Evolutionary conservation across 2,888 invertebrate species (phyloP), one percentile per base, ranked within the genome.

Genomic region (Leptinotarsa rubiginosa): DNA sequence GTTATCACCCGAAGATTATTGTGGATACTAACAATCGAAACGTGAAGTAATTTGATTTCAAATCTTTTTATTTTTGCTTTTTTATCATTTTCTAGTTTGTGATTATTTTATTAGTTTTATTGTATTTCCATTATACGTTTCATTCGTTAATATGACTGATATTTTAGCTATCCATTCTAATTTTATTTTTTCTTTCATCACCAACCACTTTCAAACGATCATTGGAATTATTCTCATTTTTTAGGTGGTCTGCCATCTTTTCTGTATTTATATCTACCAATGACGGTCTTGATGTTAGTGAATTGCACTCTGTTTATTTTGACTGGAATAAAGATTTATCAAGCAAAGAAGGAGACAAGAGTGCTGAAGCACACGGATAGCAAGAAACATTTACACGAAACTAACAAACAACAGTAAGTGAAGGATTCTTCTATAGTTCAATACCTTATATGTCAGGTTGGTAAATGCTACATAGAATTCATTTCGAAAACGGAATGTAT

Each of bases 181-280:
- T 31, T 31, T 31, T 0, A 31, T 31, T 31, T 31, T 1, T 31
- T 7, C 7, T 31, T 31, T 31, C 31, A 31, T 31, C 31, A 31
- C 1, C 41, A 41, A 41, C 41, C 41, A 7, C 41, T 12, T 41
- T 41, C 41, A 41, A 41, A 41, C 0, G 1, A 41, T 41, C 41
- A 41, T 10, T 59, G 12, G 59, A 59, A 15, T 25, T 18, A 18
- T 22, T 31, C 52, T 56, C 72, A 74, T 54, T 78, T 80, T 82
- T 65, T 78, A 86, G 86, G 78, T 71, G 84, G 83, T 56, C 76
- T 85, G 62, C 90, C 92, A 10, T 90, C 90, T 77, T 85, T 92
- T 52, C 84, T 92, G n/a, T 95, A 94, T 85, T 94, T 95, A 88
- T 93, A 92, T 86, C 89, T 89, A 0, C 94, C 94, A 0, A 92